Evolutionary conservation across 1,140 invertebrate genomes (phyloP).

Genomic region (Drosophila suzukii): DNA sequence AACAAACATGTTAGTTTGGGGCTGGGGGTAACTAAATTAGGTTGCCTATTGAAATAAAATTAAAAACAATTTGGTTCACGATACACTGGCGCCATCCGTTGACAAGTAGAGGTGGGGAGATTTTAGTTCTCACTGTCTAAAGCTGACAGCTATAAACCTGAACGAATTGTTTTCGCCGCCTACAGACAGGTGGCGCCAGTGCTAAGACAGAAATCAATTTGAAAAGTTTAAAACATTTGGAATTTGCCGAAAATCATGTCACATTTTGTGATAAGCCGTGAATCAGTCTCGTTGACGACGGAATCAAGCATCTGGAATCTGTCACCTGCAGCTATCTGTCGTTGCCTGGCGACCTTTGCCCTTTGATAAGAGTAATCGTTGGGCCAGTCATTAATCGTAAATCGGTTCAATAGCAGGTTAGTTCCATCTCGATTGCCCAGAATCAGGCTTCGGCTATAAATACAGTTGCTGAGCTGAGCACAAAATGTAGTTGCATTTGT

Average conservation of each 20-base stretch:
- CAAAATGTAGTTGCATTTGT: slow-evolving; percentile 59
- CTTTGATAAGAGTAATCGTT: slow-evolving; percentile 54
- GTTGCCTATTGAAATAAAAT: no score
- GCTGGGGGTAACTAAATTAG: no score
- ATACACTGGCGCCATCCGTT: not conserved
- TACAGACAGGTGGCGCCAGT: not conserved
- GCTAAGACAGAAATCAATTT: not conserved
- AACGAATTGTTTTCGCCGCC: not conserved
- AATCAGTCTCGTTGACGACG: slow-evolving; percentile 18
- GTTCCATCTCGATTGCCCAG: not conserved
- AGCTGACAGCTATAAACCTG: not conserved
- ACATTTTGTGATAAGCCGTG: slow-evolving; percentile 28
- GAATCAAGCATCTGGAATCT: slow-evolving; percentile 1
- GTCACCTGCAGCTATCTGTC: not conserved
- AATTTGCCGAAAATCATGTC: slow-evolving; percentile 21
- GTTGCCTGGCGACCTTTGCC: slow-evolving; percentile 22
- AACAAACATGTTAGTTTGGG: no score
- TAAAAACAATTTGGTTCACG: not conserved
- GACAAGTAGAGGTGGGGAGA: not conserved
- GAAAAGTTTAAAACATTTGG: not conserved
- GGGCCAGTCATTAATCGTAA: slow-evolving; percentile 36
- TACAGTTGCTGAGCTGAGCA: slow-evolving; percentile 20
- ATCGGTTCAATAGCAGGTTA: slow-evolving; percentile 27
- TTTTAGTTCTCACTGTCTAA: not conserved
- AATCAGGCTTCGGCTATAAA: slow-evolving; percentile 49